A percentile compares a stretch with the other conserved stretches of the same genome.
Evolutionary conservation across 35 echinoderm and acorn worm species (phyloP).

Genomic region (Eucidaris tribuloides): DNA sequence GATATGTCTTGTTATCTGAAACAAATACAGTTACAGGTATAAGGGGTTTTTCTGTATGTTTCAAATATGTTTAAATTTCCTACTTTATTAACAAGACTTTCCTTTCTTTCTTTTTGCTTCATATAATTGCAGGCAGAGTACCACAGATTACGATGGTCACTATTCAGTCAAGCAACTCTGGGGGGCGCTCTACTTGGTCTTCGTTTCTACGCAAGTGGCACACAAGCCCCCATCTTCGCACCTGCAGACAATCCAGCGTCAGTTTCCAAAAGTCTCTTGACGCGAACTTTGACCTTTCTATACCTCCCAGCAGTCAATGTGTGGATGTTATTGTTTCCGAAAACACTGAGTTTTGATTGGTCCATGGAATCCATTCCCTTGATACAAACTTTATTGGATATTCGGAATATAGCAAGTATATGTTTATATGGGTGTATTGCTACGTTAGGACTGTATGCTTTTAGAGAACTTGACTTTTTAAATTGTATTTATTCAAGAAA

Average conservation of each 20-base stretch:
- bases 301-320: slow-evolving; percentile 84
- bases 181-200: slow-evolving; percentile 45
- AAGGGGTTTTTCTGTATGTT: no score
- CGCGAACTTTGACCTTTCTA: slow-evolving; percentile 85
- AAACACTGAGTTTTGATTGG: slow-evolving; percentile 98
- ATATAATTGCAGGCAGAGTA: slow-evolving; percentile 54
- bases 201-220: slow-evolving; percentile 76
- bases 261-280: slow-evolving; percentile 55
- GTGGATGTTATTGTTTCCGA: slow-evolving; percentile 81
- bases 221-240: slow-evolving; percentile 68
- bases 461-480: slow-evolving; percentile 10
- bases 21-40: no score
- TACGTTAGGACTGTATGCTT: background rate
- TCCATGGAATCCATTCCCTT: slow-evolving; percentile 92
- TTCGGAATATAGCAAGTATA: slow-evolving; percentile 62
- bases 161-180: slow-evolving; percentile 37
- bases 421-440: slow-evolving; percentile 35
- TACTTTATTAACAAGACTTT: no score
- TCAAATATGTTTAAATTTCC: no score
- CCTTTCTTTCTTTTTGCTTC: background rate
- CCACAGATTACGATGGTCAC: slow-evolving; percentile 26
- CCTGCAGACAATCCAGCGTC: slow-evolving; percentile 95
- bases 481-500: background rate
- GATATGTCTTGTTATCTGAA: no score
- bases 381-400: slow-evolving; percentile 55